Conservation (phyloP, 2,113 vertebrate genomes). For the Piaya cayana region DNA sequence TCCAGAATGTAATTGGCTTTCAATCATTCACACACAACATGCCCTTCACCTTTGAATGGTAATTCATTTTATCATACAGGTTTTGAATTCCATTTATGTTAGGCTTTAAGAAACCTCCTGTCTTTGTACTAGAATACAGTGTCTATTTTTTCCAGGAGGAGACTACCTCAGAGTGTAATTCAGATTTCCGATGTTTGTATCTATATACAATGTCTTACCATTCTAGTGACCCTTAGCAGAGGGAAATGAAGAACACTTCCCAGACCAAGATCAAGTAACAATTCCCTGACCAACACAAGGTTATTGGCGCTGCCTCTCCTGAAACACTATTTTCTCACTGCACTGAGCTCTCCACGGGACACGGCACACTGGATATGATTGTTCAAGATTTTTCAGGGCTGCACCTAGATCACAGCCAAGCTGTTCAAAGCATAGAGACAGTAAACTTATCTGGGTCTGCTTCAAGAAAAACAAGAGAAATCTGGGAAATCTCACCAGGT, state of each 20-base stretch:
- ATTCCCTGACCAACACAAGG: not conserved
- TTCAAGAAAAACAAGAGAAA: not conserved
- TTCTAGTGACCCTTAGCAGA: not conserved
- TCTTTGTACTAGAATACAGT: not conserved
- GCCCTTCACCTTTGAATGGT: conserved; percentile 52
- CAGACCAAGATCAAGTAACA: not conserved
- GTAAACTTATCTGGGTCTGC: not conserved
- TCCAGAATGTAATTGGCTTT: conserved; percentile 53
- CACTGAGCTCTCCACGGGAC: not conserved
- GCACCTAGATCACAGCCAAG: not conserved
- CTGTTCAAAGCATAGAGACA: not conserved
- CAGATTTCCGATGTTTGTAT: not conserved
- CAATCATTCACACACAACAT: conserved; percentile 53
- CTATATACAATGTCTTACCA: not conserved
- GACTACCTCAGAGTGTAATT: fast-evolving
- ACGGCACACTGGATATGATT: not conserved
- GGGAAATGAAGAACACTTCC: not conserved
- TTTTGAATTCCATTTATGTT: not conserved
- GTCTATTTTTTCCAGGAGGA: not conserved
- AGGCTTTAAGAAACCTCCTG: not conserved
- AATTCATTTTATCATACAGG: conserved; percentile 23
- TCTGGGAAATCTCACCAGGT: not conserved
- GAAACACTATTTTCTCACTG: not conserved
- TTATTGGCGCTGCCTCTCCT: not conserved
- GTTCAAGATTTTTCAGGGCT: not conserved